Evolutionary conservation across 2,888 invertebrate genomes (phyloP).

Genomic region (Fragum fragum): DNA sequence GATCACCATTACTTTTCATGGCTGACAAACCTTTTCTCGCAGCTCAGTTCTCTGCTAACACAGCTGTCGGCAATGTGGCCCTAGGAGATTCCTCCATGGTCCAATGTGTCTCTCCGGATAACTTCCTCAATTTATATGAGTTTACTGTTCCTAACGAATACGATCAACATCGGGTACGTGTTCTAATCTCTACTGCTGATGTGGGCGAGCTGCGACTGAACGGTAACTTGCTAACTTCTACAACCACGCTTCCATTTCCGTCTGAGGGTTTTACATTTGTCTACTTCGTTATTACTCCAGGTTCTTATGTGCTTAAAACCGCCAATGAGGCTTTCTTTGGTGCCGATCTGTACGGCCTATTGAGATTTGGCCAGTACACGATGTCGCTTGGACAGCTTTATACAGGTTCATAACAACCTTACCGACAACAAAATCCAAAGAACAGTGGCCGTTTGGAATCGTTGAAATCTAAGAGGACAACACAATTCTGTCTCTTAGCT

Average conservation of each 20-base stretch:
- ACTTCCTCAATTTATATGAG: not conserved
- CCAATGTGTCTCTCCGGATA: not conserved
- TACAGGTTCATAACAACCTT: no score
- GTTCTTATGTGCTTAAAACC: not conserved
- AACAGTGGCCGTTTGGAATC: no score
- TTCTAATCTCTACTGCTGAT: not conserved
- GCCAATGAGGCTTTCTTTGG: not conserved
- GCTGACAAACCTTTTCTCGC: slow-evolving; percentile 1
- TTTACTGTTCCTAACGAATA: not conserved
- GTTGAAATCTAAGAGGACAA: no score
- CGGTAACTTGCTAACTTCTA: not conserved
- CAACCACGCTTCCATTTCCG: not conserved
- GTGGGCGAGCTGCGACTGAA: not conserved
- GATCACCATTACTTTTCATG: not conserved
- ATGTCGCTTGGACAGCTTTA: not conserved
- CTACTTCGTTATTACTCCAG: not conserved
- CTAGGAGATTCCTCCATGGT: not conserved
- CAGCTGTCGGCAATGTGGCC: not conserved
- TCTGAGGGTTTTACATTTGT: not conserved
- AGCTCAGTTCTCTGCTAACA: not conserved
- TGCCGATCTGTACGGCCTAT: not conserved
- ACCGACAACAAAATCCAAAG: no score
- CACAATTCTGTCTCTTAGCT: no score
- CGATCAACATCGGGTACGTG: not conserved
- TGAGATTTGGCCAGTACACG: not conserved